Percentiles rank a stretch among this genome's conserved stretches.
Conservation (phyloP, 2,113 vertebrate genomes). For the Pontoporia blainvillei region DNA sequence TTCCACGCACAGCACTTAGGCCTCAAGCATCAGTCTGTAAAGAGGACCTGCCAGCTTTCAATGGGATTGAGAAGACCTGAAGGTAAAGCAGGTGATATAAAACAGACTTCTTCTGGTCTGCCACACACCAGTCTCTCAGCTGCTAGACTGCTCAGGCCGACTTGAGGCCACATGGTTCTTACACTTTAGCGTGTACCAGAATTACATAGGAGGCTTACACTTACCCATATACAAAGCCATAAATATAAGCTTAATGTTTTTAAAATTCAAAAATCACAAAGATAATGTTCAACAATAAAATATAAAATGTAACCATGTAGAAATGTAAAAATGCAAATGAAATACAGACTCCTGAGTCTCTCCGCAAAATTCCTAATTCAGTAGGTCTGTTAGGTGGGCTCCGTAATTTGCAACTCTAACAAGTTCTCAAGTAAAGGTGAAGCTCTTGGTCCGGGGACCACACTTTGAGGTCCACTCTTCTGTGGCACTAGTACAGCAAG, state of each 20-base stretch:
- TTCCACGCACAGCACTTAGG: no score
- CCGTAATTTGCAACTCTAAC: neutral
- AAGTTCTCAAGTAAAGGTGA: neutral
- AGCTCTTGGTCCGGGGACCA: fast-evolving
- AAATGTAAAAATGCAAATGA: neutral
- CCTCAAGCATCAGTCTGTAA: neutral
- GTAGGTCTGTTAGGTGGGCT: neutral
- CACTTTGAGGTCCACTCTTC: neutral
- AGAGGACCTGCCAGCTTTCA: neutral
- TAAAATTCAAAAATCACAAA: neutral
- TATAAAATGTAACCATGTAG: neutral
- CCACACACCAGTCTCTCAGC: neutral
- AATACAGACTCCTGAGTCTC: neutral
- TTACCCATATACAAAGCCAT: neutral
- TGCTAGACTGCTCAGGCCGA: neutral
- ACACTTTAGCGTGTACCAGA: neutral
- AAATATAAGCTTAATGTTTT: neutral
- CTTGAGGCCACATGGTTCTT: neutral
- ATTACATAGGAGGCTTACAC: neutral
- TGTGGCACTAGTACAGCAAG: neutral
- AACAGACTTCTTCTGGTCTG: neutral
- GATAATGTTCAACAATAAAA: neutral
- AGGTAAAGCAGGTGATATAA: neutral
- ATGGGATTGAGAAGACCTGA: neutral
- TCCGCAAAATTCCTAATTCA: neutral